Base-by-base conservation (phyloP, 2,113 vertebrate genomes). In the Microtus montanus region DNA sequence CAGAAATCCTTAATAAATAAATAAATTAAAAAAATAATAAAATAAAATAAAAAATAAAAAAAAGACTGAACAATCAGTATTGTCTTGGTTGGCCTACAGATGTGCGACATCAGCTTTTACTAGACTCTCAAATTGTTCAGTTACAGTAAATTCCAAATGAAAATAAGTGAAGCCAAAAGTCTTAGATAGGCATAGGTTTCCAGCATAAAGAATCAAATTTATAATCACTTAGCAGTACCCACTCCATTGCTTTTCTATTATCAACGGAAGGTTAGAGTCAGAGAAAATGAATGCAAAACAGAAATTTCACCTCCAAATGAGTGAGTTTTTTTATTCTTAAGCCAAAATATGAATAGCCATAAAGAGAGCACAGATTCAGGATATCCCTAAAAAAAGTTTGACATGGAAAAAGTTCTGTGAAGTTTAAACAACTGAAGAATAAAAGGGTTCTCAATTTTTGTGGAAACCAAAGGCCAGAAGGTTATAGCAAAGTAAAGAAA, bases 111-210 rank as follows among this genome's bases (percentile, higher is more conserved):
- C 58, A 90, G 68, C 54, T 77, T 92, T 90, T 75, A 73, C 14
- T 78, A 77, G 74, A 78, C 68, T 66, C 47, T 95, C 54, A 74
- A 74, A 86, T 2, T 92, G 54, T 58, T 88, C 20, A 7, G 17
- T 86, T 82, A 49, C 3, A 90, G 84, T 96, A 90, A 97, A 52
- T 41, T 63, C 86, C 73, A 96, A 94, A 41, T 93, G 88, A 94
- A 97, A 78, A 90, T 5, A 77, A 87, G 13, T 49, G 89, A 20
- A 87, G 44, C 13, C 47, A 52, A 49, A 89, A 75, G 68, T 33
- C 17, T 84, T 78, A 41, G 22, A 6, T 38, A 75, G n/a, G 9
- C 15, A 87, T 49, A n/a, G 28, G 52, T 63, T 74, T 89, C n/a
- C 44, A 63, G 58, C 28, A 49, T 54, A 70, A 82, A 7, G 3